Evolutionary conservation across 1,140 invertebrate genomes (phyloP).

Genomic region (Trichonephila clavipes): DNA sequence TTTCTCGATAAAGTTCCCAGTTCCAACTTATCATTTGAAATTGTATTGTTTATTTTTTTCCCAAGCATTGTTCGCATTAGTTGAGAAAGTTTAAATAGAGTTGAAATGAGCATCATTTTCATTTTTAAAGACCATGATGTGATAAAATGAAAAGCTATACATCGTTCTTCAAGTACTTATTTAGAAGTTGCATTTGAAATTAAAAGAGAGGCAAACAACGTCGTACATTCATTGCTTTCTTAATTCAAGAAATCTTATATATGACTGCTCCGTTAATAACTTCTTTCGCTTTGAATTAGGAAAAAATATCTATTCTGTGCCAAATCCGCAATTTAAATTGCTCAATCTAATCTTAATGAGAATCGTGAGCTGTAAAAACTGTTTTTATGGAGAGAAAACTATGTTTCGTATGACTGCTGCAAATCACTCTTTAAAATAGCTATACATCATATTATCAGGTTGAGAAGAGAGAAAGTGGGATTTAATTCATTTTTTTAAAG

Average conservation of each 20-base stretch:
- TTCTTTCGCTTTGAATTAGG: neutral
- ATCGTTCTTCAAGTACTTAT: slow-evolving; percentile 37
- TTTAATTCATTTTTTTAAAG: neutral
- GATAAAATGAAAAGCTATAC: neutral
- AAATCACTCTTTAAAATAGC: slow-evolving; percentile 2
- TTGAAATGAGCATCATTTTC: slow-evolving; percentile 43
- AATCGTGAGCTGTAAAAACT: neutral
- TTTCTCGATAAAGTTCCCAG: slow-evolving; percentile 39
- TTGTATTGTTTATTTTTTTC: slow-evolving; percentile 7
- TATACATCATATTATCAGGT: neutral
- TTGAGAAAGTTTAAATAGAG: slow-evolving; percentile 39
- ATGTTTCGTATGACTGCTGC: neutral
- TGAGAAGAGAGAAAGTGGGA: neutral
- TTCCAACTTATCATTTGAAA: slow-evolving; percentile 30
- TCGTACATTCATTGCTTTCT: slow-evolving; percentile 18
- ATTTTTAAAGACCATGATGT: slow-evolving; percentile 14
- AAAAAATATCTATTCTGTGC: slow-evolving; percentile 15
- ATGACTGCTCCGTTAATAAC: slow-evolving; percentile 26
- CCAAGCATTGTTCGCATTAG: slow-evolving; percentile 5
- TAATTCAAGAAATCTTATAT: neutral
- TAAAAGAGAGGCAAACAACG: slow-evolving; percentile 28
- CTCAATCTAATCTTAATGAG: slow-evolving; percentile 42
- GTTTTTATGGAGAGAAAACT: slow-evolving; percentile 16
- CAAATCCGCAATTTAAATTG: slow-evolving; percentile 7
- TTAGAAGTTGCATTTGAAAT: neutral